These are phyloP conservation scores for Euwallacea similis DNA, from an alignment of 1,140 invertebrate species.

Conservation along the genomic window DNA sequence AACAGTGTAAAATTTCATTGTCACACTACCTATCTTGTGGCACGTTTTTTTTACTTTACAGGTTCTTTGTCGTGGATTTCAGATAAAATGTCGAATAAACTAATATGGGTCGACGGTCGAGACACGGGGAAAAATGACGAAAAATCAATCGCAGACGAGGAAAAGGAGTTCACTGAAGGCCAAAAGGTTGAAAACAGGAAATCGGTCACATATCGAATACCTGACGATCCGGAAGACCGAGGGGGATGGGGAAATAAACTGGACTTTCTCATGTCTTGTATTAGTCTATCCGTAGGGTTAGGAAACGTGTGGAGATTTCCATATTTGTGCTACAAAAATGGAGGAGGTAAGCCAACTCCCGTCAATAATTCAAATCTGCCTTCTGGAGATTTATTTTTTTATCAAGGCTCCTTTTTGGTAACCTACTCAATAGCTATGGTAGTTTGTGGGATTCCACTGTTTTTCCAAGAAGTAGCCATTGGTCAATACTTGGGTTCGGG, in stretches of 20 bases:
- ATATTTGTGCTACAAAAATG: slow-evolving; percentile 81
- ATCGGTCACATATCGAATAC: slow-evolving; percentile 39
- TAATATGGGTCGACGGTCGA: slow-evolving; percentile 38
- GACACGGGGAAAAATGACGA: slow-evolving; percentile 32
- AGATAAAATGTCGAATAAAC: slow-evolving; percentile 48
- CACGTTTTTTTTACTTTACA: background rate
- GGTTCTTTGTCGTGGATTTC: slow-evolving; percentile 22
- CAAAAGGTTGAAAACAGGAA: slow-evolving; percentile 12
- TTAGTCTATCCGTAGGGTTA: slow-evolving; percentile 73
- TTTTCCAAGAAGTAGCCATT: slow-evolving; percentile 75
- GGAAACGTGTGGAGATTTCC: slow-evolving; percentile 90
- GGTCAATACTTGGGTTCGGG: slow-evolving; percentile 66
- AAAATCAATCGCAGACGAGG: slow-evolving; percentile 2
- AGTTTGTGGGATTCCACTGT: slow-evolving; percentile 74
- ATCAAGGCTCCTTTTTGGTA: slow-evolving; percentile 63
- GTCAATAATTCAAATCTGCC: background rate
- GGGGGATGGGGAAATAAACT: slow-evolving; percentile 52
- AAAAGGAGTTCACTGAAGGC: slow-evolving; percentile 2
- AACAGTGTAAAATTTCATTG: background rate
- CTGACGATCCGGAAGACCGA: slow-evolving; percentile 40
- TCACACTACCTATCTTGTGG: background rate
- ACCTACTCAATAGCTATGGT: slow-evolving; percentile 73
- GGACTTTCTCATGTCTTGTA: slow-evolving; percentile 65
- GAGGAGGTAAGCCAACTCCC: slow-evolving; percentile 54
- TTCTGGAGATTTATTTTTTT: slow-evolving; percentile 33